These are phyloP conservation scores for Harpalus rufipes DNA, from an alignment of 2,888 invertebrate species.

Conservation along the genomic window DNA sequence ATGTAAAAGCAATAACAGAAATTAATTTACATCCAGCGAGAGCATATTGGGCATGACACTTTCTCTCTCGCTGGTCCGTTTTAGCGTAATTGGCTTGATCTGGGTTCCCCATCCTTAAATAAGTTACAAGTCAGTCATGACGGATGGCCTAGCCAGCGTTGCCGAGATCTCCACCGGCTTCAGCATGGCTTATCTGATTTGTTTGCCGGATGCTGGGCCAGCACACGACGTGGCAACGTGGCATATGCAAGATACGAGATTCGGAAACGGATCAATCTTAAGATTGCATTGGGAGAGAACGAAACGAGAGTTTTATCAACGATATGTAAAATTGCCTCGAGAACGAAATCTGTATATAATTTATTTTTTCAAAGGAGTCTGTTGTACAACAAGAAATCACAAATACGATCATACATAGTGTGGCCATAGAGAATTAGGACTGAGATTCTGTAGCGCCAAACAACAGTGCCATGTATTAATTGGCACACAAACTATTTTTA, in stretches of 20 bases:
- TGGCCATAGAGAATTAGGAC: no score
- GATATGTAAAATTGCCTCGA: conserved; percentile 34
- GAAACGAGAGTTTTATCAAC: conserved; percentile 16
- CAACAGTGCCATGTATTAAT: no score
- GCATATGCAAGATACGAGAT: conserved; percentile 25
- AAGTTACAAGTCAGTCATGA: conserved; percentile 68
- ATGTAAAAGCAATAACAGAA: not conserved
- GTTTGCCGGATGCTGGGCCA: conserved; percentile 18
- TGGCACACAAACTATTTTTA: no score
- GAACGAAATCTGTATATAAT: conserved; percentile 47
- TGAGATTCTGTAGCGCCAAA: no score
- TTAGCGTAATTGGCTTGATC: conserved; percentile 57
- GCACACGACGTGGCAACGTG: conserved; percentile 23
- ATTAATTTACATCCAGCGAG: not conserved
- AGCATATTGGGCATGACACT: not conserved
- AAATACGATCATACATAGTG: not conserved
- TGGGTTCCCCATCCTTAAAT: conserved; percentile 65
- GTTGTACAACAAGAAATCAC: not conserved
- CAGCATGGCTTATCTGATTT: conserved; percentile 30
- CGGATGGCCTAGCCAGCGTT: conserved; percentile 59
- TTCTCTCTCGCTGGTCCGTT: not conserved
- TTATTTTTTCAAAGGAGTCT: conserved; percentile 38
- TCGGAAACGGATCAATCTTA: conserved; percentile 47
- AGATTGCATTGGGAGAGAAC: conserved; percentile 25
- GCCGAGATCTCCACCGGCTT: not conserved